Conservation (phyloP, 2,797 vertebrate species). For the Cyprinodon diabolis region DNA sequence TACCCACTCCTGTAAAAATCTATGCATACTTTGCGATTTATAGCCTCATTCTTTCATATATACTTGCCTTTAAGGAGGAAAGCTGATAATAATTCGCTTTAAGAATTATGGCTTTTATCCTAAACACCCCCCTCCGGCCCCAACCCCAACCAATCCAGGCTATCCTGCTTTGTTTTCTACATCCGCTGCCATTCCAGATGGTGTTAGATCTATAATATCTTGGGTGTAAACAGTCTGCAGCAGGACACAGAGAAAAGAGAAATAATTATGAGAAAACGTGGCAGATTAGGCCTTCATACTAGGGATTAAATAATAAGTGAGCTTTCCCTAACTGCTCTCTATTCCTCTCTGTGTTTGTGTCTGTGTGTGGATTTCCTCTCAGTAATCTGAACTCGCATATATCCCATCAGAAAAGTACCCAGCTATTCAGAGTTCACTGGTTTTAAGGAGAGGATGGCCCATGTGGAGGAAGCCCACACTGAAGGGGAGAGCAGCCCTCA, state of each 20-base stretch:
- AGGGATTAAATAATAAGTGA: conserved; percentile 31
- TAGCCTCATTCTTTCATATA: background rate
- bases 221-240: conserved; percentile 11
- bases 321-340: conserved; percentile 9
- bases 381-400: conserved; percentile 3
- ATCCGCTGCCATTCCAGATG: conserved; percentile 3
- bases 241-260: conserved; percentile 7
- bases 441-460: conserved; percentile 68
- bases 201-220: conserved; percentile 12
- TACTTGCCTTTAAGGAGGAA: background rate
- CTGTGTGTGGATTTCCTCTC: background rate
- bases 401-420: background rate
- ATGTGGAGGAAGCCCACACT: conserved; percentile 74
- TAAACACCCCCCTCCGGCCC: conserved; percentile 14
- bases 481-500: conserved; percentile 85
- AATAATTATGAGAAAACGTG: conserved; percentile 30
- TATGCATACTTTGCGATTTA: background rate
- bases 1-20: background rate
- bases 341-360: background rate
- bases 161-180: conserved; percentile 43
- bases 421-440: conserved; percentile 10
- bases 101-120: conserved; percentile 31
- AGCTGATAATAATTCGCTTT: conserved; percentile 1
- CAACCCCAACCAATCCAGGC: conserved; percentile 5
- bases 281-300: conserved; percentile 35